A percentile compares a stretch with the other conserved stretches of the same genome.
phyloP scores from a whole-genome alignment of 2,797 vertebrate genomes.

The Okamejei kenojei region DNA sequence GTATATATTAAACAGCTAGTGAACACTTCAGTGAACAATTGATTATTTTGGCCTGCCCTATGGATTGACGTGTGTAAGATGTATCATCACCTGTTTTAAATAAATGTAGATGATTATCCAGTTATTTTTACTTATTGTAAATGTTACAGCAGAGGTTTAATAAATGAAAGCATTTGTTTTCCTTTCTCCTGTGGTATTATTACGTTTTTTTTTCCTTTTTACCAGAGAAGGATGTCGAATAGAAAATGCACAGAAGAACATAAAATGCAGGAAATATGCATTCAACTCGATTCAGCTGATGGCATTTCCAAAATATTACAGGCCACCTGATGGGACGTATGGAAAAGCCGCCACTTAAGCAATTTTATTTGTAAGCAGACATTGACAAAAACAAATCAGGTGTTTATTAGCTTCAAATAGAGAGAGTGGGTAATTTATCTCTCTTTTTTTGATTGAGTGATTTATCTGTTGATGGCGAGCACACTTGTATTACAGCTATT shows the following conservation, averaged over 20 bases:
- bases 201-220: slow-evolving; percentile 58
- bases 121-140: slow-evolving; percentile 69
- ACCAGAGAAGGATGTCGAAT: slow-evolving; percentile 98
- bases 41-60: slow-evolving; percentile 62
- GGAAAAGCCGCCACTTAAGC: slow-evolving; percentile 89
- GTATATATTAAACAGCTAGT: not conserved
- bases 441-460: not conserved
- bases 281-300: slow-evolving; percentile 98
- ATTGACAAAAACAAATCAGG: slow-evolving; percentile 2
- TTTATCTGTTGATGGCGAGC: not conserved
- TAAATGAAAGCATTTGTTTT: slow-evolving; percentile 75
- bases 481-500: not conserved
- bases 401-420: slow-evolving; percentile 31
- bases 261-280: slow-evolving; percentile 96
- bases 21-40: slow-evolving; percentile 18
- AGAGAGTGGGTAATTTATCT: slow-evolving; percentile 16
- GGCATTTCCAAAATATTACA: slow-evolving; percentile 95
- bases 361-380: slow-evolving; percentile 21
- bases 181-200: slow-evolving; percentile 60
- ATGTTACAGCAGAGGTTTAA: slow-evolving; percentile 61
- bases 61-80: slow-evolving; percentile 75
- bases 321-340: slow-evolving; percentile 93
- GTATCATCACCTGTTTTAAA: slow-evolving; percentile 70
- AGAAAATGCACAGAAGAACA: slow-evolving; percentile 98
- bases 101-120: slow-evolving; percentile 69